Conservation (phyloP, 2,113 vertebrate species). For the Suricata suricatta region DNA sequence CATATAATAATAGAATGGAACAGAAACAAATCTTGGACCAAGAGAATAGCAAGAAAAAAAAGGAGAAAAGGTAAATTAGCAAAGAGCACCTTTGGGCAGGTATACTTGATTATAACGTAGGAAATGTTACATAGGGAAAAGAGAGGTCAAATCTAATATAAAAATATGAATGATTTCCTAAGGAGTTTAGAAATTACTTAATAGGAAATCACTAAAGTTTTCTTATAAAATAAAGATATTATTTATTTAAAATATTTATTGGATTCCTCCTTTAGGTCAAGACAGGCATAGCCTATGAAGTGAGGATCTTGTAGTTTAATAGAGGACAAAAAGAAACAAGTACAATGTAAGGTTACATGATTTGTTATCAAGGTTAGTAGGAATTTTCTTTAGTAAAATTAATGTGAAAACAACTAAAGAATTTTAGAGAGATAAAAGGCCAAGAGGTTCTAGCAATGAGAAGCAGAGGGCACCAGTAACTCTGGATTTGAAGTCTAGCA, state of each 20-base stretch:
- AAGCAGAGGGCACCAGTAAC: not conserved
- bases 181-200: not conserved
- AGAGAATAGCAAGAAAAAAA: not conserved
- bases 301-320: not conserved
- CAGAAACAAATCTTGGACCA: constrained; percentile 9
- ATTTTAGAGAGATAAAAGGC: not conserved
- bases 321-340: not conserved
- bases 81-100: not conserved
- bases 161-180: not conserved
- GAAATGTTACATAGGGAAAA: not conserved
- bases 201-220: not conserved
- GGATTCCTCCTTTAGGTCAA: not conserved
- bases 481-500: not conserved
- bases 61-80: not conserved
- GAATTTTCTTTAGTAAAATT: constrained; percentile 44
- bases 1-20: not conserved
- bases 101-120: not conserved
- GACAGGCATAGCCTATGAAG: not conserved
- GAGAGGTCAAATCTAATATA: not conserved
- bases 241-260: not conserved
- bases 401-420: constrained; percentile 49
- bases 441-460: not conserved
- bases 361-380: not conserved
- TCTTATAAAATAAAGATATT: not conserved
- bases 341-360: not conserved